These are phyloP conservation scores for Corvus cornix DNA, from an alignment of 2,113 vertebrate genomes.

Conservation along the genomic window DNA sequence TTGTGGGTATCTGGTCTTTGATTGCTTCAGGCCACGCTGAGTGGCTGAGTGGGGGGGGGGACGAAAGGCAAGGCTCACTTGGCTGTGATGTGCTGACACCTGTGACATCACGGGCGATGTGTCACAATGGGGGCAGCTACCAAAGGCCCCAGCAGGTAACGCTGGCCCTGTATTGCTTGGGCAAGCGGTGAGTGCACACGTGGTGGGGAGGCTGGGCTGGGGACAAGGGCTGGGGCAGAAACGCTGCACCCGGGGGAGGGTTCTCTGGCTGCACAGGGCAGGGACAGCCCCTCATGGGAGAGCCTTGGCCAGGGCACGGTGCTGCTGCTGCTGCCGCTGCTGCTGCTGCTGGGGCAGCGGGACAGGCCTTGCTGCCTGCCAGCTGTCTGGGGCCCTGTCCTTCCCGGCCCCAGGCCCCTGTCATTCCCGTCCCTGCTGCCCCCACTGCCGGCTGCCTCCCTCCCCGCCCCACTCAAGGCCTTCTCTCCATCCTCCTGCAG, in stretches of 20 bases:
- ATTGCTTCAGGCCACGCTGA: too few species aligned
- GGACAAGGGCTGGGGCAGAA: not conserved
- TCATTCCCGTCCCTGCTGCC: too few species aligned
- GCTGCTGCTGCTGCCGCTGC: too few species aligned
- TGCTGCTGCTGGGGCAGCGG: too few species aligned
- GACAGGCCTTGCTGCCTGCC: too few species aligned
- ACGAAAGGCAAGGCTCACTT: not conserved
- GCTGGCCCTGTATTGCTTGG: not conserved
- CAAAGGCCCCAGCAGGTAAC: not conserved
- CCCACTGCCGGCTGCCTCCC: too few species aligned
- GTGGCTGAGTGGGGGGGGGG: rapidly evolving
- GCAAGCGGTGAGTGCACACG: not conserved
- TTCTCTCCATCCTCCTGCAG: too few species aligned
- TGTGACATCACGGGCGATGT: not conserved
- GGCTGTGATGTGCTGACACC: not conserved
- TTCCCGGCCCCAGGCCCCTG: too few species aligned
- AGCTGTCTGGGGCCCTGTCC: too few species aligned
- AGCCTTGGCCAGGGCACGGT: too few species aligned
- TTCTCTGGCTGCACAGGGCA: too few species aligned
- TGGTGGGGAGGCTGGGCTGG: not conserved
- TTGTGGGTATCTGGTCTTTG: not conserved
- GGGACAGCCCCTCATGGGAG: not conserved
- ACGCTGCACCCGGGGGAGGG: rapidly evolving
- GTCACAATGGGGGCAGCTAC: not conserved
- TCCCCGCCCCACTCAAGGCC: too few species aligned